Conservation (phyloP, 1,140 invertebrate genomes). For the Lucilia sericata region DNA sequence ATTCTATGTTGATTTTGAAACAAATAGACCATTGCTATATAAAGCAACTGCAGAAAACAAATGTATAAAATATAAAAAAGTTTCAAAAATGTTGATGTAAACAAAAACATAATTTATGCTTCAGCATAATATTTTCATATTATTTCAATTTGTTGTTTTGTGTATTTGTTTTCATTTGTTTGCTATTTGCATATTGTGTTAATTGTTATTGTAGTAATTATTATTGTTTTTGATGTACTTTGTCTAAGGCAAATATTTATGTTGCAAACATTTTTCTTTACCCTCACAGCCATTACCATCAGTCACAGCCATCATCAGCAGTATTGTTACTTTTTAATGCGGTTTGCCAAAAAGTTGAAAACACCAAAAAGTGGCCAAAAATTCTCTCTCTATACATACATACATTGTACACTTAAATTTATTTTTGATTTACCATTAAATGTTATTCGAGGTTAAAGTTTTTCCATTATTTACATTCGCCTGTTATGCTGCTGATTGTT, state of each 20-base stretch:
- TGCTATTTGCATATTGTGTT: constrained; percentile 37
- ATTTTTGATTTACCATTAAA: constrained; percentile 43
- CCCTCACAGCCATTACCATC: background rate
- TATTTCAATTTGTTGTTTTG: constrained; percentile 10
- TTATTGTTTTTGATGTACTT: constrained; percentile 28
- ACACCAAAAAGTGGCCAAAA: background rate
- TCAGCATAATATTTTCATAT: background rate
- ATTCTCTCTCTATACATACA: constrained; percentile 5
- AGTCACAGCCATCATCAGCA: constrained; percentile 23
- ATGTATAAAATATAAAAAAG: background rate
- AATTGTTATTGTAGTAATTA: constrained; percentile 34
- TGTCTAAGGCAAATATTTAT: constrained; percentile 14
- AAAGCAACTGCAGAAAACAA: background rate
- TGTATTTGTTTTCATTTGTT: constrained; percentile 1
- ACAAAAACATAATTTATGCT: background rate
- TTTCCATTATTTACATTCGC: constrained; percentile 41
- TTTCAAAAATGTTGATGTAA: constrained; percentile 10
- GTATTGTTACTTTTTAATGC: background rate
- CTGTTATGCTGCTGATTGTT: constrained; percentile 28
- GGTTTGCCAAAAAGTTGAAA: constrained; percentile 8
- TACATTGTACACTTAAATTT: background rate
- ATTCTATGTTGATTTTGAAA: background rate
- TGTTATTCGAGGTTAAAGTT: constrained; percentile 43
- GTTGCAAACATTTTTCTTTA: background rate
- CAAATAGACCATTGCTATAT: background rate